phyloP scores from a whole-genome alignment of 2,113 vertebrate genomes.

The Puma concolor region DNA sequence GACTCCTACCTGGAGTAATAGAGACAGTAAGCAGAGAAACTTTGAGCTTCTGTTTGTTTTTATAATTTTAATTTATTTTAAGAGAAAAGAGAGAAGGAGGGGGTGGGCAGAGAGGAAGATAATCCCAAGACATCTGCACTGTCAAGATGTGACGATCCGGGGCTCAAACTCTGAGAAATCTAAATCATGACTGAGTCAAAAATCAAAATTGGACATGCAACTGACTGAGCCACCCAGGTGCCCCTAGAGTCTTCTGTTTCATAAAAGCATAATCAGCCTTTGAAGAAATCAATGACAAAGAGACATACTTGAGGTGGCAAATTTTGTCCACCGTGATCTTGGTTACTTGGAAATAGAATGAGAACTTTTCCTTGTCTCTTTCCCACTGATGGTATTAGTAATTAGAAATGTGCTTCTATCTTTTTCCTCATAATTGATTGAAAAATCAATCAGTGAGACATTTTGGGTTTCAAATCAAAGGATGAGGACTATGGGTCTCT shows the following conservation, averaged over 20 bases:
- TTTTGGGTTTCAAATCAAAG: background rate
- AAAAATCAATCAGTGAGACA: background rate
- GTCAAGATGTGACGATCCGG: no score
- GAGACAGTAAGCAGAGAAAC: background rate
- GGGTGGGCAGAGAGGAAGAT: no score
- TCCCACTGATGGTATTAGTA: background rate
- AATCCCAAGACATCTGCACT: no score
- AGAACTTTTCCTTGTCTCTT: background rate
- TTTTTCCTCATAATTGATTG: background rate
- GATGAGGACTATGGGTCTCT: background rate
- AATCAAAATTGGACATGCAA: no score
- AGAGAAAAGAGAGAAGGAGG: no score
- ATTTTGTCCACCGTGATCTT: background rate
- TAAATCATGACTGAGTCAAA: no score
- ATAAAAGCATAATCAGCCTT: background rate
- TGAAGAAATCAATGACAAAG: background rate
- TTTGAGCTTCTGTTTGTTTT: background rate
- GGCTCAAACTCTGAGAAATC: no score
- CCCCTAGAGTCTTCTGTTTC: background rate
- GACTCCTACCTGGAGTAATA: no score
- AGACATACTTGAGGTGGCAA: background rate
- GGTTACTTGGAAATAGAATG: background rate
- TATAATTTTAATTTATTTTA: no score
- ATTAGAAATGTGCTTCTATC: background rate
- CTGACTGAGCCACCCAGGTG: no score